Conservation (phyloP, 2,888 invertebrate species). For the Ochlodes sylvanus region DNA sequence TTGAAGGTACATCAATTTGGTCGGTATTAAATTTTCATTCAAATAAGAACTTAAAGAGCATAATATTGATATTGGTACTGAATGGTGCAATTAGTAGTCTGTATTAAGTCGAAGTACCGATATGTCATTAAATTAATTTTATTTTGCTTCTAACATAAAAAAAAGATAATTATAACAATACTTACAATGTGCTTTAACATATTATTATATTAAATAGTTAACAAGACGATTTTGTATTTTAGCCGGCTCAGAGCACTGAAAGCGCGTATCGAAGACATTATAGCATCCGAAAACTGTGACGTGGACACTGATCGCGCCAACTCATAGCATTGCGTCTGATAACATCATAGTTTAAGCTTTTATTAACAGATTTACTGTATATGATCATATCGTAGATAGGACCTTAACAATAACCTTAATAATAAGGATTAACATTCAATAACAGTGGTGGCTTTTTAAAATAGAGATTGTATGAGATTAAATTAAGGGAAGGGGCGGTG, state of each 20-base stretch:
- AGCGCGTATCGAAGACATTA: conserved; percentile 34
- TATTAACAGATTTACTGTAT: conserved; percentile 18
- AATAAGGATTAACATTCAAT: neutral
- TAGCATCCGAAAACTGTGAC: conserved; percentile 38
- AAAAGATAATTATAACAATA: no score
- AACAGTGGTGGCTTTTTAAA: neutral
- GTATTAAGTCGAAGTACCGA: no score
- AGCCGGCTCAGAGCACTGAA: conserved; percentile 31
- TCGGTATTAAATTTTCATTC: no score
- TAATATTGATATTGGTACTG: no score
- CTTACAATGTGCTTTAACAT: neutral
- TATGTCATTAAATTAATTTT: no score
- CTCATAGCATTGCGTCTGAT: conserved; percentile 19
- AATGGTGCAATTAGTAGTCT: no score
- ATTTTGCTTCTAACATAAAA: no score
- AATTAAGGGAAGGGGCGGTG: neutral
- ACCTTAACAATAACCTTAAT: neutral
- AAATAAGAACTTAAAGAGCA: no score
- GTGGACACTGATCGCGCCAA: conserved; percentile 22
- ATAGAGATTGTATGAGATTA: neutral
- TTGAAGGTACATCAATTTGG: no score
- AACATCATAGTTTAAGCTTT: conserved; percentile 16
- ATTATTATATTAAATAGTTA: neutral
- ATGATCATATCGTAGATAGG: conserved; percentile 17
- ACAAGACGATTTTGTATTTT: conserved; percentile 28